Evolutionary conservation across 35 echinoderm and acorn worm species (phyloP).

Genomic region (Acanthaster planci): DNA sequence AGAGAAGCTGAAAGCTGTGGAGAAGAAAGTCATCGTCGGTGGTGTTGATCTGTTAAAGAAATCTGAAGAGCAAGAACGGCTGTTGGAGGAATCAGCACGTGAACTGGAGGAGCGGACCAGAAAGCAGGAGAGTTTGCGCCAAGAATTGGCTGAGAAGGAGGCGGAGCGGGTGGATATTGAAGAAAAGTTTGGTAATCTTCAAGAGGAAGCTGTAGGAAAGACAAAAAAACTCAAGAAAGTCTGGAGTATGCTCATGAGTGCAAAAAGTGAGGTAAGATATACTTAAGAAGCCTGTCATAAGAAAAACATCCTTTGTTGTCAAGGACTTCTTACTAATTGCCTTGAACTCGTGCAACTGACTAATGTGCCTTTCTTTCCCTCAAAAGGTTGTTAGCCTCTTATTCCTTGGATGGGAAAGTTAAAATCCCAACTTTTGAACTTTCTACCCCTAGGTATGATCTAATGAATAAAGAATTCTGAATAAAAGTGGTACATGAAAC

Average conservation of each 20-base stretch:
- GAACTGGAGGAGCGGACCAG: slow-evolving; percentile 66
- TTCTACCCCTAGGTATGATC: too few relatives aligned
- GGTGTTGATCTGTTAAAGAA: slow-evolving; percentile 90
- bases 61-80: slow-evolving; percentile 79
- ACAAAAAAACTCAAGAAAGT: slow-evolving; percentile 99
- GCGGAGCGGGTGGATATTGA: slow-evolving; percentile 93
- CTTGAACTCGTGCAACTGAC: too few relatives aligned
- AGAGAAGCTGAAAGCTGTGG: slow-evolving; percentile 90
- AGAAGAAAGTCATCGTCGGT: slow-evolving; percentile 94
- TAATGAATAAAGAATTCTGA: too few relatives aligned
- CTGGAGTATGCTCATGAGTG: slow-evolving; percentile 96
- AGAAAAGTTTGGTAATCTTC: slow-evolving; percentile 89
- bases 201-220: slow-evolving; percentile 96
- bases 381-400: too few relatives aligned
- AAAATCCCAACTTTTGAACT: too few relatives aligned
- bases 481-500: too few relatives aligned
- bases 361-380: too few relatives aligned
- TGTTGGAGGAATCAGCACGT: slow-evolving; percentile 88
- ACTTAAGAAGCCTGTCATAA: not conserved
- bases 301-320: too few relatives aligned
- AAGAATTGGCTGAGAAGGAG: slow-evolving; percentile 88
- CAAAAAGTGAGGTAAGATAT: slow-evolving; percentile 88
- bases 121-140: slow-evolving; percentile 85
- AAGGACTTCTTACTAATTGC: too few relatives aligned
- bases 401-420: too few relatives aligned